Base-by-base conservation (phyloP, 1,140 invertebrate genomes). In the Drepana arcuata region DNA sequence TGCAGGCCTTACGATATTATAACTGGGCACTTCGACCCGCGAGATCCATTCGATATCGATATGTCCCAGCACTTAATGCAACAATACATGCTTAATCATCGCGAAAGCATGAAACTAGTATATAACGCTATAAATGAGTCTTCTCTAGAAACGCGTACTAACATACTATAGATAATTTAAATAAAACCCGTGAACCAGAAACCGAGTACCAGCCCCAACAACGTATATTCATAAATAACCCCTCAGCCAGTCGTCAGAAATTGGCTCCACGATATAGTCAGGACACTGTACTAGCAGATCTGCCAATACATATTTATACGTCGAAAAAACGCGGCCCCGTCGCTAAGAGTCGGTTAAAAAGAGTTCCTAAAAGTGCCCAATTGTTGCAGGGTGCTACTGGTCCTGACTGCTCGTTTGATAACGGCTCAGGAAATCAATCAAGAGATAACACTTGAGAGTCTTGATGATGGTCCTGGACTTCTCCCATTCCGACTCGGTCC, bases 311-410 rank as follows among this genome's bases (percentile, higher is more conserved):
- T 23, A 41, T 41, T 1, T 39, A 34, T 12, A 35, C 33, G 4
- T 46, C 32, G 28, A 45, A 44, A 28, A 47, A 52, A 37, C 39
- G 34, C 9, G 37, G 40, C 9, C 40, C 36, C n/a, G 24, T 52
- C 7, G 49, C 48, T 10, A 52, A 52, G 25, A 33, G 21, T 5
- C 15, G 43, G 21, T 27, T 54, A 16, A 45, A 45, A 36, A 21
- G 43, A 34, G 24, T 43, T 11, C 42, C 46, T 43, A 46, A 55
- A 40, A 28, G 33, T 11, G 40, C 39, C 2, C 32, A 48, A 33
- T 48, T 57, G 48, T 52, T 57, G 24, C 48, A 57, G 53, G 39
- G 25, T 32, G 15, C 25, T 42, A 25, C 23, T 48, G 33, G 31
- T 45, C 14, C 33, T 48, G n/a, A 36, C 16, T 38, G 16, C 41